Conservation (phyloP, 2,113 vertebrate genomes). For the Oxyruncus cristatus region DNA sequence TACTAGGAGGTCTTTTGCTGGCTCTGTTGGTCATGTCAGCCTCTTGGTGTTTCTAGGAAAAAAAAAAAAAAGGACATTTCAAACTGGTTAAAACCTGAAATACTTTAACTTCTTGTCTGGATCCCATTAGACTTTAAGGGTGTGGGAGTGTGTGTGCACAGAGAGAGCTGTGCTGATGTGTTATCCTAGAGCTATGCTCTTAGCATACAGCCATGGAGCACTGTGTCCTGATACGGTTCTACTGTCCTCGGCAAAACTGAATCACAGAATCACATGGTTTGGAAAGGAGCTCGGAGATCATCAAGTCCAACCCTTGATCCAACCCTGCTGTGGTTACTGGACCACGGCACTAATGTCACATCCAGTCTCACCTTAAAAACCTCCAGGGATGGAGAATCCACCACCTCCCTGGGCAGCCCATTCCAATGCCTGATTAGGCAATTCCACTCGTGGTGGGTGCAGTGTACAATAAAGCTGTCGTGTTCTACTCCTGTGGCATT, state of each 20-base stretch:
- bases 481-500: not conserved
- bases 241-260: not conserved
- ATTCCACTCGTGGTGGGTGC: accelerated
- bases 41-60: not conserved
- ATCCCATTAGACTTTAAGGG: not conserved
- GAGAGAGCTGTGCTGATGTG: not conserved
- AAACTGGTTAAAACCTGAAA: not conserved
- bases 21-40: not conserved
- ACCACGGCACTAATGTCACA: too few relatives aligned
- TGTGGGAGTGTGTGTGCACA: not conserved
- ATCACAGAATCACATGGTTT: too few relatives aligned
- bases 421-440: too few relatives aligned
- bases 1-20: not conserved
- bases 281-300: too few relatives aligned
- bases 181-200: not conserved
- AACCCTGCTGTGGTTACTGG: too few relatives aligned
- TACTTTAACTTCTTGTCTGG: not conserved
- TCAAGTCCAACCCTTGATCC: too few relatives aligned
- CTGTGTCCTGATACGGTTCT: not conserved
- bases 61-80: not conserved
- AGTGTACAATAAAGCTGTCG: not conserved
- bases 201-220: not conserved
- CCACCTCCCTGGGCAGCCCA: too few relatives aligned
- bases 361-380: too few relatives aligned
- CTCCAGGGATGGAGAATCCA: too few relatives aligned